Conservation (phyloP, 2,888 invertebrate genomes). For the Tinea semifulvella region DNA sequence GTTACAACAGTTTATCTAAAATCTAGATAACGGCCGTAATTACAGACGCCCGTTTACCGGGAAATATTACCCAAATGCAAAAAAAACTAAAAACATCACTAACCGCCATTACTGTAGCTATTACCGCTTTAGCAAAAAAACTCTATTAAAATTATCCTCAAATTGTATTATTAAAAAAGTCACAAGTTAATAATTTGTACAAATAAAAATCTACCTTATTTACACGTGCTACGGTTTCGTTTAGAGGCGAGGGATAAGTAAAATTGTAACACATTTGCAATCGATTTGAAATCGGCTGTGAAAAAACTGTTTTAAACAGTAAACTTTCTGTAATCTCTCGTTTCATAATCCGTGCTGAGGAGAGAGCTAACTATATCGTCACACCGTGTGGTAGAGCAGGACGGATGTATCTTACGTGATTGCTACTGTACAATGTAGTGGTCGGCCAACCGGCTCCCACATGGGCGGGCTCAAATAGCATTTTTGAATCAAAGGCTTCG, state of each 20-base stretch:
- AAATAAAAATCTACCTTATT: constrained; percentile 21
- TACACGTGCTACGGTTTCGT: constrained; percentile 5
- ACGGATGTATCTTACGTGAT: constrained; percentile 32
- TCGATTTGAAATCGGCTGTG: constrained; percentile 35
- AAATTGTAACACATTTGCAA: constrained; percentile 25
- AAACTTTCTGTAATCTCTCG: constrained; percentile 48
- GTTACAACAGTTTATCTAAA: constrained; percentile 46
- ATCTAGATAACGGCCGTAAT: constrained; percentile 57
- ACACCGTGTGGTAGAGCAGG: constrained; percentile 32
- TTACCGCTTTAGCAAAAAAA: constrained; percentile 46
- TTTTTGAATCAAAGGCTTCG: constrained; percentile 16
- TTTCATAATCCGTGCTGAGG: constrained; percentile 38
- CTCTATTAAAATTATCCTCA: constrained; percentile 50
- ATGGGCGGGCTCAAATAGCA: constrained; percentile 36
- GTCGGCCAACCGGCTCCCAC: constrained; percentile 49
- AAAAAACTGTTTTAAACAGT: constrained; percentile 54
- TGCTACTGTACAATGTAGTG: constrained; percentile 32
- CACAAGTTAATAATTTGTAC: not conserved
- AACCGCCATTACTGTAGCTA: constrained; percentile 47
- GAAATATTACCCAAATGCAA: constrained; percentile 47
- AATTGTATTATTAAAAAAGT: not conserved
- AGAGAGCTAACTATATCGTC: constrained; percentile 30
- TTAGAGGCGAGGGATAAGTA: constrained; percentile 18
- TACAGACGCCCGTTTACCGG: constrained; percentile 37
- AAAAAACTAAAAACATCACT: constrained; percentile 36